Base-by-base conservation (phyloP, 2,888 invertebrate species). In the Drosophila testacea region DNA sequence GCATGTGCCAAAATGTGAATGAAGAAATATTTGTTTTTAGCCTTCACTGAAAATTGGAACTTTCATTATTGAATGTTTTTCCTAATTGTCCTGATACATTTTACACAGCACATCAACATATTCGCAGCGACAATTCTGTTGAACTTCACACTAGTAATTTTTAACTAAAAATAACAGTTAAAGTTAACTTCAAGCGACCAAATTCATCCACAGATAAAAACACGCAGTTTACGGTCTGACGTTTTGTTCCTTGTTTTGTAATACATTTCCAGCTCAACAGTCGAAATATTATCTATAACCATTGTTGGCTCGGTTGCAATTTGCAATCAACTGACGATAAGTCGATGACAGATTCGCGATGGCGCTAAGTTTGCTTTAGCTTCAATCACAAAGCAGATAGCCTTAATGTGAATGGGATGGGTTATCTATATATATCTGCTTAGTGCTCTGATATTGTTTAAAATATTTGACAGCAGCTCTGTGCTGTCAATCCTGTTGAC, bases 271-370 rank as follows among this genome's bases (percentile, higher is more conserved):
- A 73, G 59, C 69, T 62, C 65, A 88, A 85, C 91, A 83, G 91
- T 90, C 70, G 77, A 80, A 87, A 82, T 75, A 90, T 90, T 90
- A 90, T 90, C 89, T 90, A 90, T 90, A 90, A 90, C 89, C 82
- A 61, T 69, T 36, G 41, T 69, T 36, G 41, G n/a, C 42, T 76
- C 69, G 66, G 61, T 69, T 69, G 61, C 70, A 75, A 79, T 57
- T 69, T 69, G 61, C 70, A 75, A 79, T 57, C 55, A 41, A 59
- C 10, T 48, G 44, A 47, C 57, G 48, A 59, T 62, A 46, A 22
- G n/a, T 46, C 80, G 79, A 67, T 71, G 38, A 67, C 79, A 69
- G 44, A 48, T 28, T 36, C 9, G 36, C 44, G 51, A 28, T 61
- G 76, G 80, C 80, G 79, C 41, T 51, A 71, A 84, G 57, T 67